Conservation (phyloP, 2,797 vertebrate genomes). For the Rhyacichthys aspro region DNA sequence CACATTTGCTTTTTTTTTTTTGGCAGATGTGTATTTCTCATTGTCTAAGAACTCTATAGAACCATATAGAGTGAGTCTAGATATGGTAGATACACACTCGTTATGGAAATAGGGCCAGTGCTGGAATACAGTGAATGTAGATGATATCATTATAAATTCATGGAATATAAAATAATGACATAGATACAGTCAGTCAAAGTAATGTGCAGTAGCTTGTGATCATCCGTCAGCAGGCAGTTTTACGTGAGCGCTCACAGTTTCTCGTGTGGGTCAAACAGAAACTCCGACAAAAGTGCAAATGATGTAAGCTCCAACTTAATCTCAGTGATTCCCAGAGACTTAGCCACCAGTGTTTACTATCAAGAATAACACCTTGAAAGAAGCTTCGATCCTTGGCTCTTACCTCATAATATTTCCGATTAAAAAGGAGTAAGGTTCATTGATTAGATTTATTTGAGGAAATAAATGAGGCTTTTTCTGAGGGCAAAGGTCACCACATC, state of each 20-base stretch:
- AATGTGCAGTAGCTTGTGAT: constrained; percentile 40
- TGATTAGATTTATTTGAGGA: constrained; percentile 32
- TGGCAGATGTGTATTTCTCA: too few species aligned
- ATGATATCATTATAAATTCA: constrained; percentile 65
- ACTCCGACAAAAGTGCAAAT: constrained; percentile 24
- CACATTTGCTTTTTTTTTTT: constrained; percentile 19
- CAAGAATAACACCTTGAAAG: constrained; percentile 28
- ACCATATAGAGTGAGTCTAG: constrained; percentile 51
- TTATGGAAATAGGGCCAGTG: constrained; percentile 53
- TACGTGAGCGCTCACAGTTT: constrained; percentile 21
- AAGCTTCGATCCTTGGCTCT: constrained; percentile 27
- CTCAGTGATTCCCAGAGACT: constrained; percentile 12
- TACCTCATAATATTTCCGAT: constrained; percentile 23
- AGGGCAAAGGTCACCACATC: constrained; percentile 53
- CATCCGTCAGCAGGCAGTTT: constrained; percentile 24
- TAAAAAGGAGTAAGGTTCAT: constrained; percentile 3
- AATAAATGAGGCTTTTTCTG: constrained; percentile 26
- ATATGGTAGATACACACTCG: constrained; percentile 44
- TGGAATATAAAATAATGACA: constrained; percentile 65
- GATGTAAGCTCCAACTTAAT: neutral
- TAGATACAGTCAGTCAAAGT: constrained; percentile 59
- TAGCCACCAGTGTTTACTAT: constrained; percentile 30
- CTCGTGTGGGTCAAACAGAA: constrained; percentile 46
- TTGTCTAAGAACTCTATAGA: constrained; percentile 8
- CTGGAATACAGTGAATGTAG: constrained; percentile 67